phyloP scores from a whole-genome alignment of 1,140 invertebrate species.

The Drosophila eugracilis region DNA sequence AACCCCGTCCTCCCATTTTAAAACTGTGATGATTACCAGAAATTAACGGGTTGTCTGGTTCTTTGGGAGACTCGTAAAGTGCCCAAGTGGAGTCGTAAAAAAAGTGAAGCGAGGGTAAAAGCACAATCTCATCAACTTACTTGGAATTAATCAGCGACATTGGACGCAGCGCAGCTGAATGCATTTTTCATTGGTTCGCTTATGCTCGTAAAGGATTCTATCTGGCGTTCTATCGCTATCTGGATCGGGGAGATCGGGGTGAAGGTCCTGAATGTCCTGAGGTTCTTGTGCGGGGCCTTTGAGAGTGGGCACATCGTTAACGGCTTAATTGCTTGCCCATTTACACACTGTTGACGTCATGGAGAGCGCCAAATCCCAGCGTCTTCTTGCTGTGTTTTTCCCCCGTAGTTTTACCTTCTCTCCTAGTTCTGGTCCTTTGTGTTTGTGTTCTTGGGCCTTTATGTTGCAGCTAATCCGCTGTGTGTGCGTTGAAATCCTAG shows the following conservation, averaged over 20 bases:
- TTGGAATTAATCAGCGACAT: slow-evolving; percentile 79
- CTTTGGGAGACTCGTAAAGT: slow-evolving; percentile 33
- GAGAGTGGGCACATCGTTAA: slow-evolving; percentile 77
- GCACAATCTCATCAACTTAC: slow-evolving; percentile 65
- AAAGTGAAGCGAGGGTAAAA: slow-evolving; percentile 45
- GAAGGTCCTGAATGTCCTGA: slow-evolving; percentile 11
- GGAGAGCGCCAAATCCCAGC: slow-evolving; percentile 45
- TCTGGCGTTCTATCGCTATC: slow-evolving; percentile 7
- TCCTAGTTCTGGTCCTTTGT: slow-evolving; percentile 27
- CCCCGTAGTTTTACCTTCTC: background rate
- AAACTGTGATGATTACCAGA: slow-evolving; percentile 37
- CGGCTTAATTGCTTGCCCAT: slow-evolving; percentile 78
- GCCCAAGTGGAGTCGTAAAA: slow-evolving; percentile 39
- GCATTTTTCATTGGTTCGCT: slow-evolving; percentile 62
- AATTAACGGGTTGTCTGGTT: slow-evolving; percentile 27
- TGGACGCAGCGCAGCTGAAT: slow-evolving; percentile 46
- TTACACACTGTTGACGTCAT: slow-evolving; percentile 67
- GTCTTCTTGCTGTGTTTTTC: slow-evolving; percentile 35
- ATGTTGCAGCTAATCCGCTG: slow-evolving; percentile 73
- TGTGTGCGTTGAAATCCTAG: slow-evolving; percentile 50
- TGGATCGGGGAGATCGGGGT: slow-evolving; percentile 33
- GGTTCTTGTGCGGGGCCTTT: slow-evolving; percentile 36
- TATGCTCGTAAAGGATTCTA: slow-evolving; percentile 48
- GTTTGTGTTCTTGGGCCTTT: slow-evolving; percentile 46
- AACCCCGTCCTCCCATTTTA: background rate